phyloP scores from a whole-genome alignment of 2,888 invertebrate genomes.

The Drosophila cognata region DNA sequence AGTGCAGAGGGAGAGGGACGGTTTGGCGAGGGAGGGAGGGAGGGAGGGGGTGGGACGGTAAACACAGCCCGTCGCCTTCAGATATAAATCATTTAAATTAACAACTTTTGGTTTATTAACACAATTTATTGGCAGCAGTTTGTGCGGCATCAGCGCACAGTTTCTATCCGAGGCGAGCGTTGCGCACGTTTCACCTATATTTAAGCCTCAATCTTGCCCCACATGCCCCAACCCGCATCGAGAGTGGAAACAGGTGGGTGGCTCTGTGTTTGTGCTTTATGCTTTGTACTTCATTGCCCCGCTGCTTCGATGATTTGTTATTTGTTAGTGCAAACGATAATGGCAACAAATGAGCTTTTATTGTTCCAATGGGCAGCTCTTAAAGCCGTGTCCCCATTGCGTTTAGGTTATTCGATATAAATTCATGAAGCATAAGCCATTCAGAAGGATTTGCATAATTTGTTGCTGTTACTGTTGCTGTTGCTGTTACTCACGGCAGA shows the following conservation, averaged over 20 bases:
- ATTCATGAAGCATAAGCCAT: slow-evolving; percentile 81
- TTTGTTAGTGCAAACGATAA: slow-evolving; percentile 80
- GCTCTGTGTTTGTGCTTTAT: slow-evolving; percentile 16
- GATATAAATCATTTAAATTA: slow-evolving; percentile 84
- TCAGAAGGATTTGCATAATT: slow-evolving; percentile 75
- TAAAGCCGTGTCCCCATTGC: slow-evolving; percentile 58
- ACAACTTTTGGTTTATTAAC: slow-evolving; percentile 83
- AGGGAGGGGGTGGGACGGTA: neutral
- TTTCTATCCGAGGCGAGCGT: slow-evolving; percentile 53
- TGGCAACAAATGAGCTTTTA: slow-evolving; percentile 81
- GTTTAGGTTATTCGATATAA: slow-evolving; percentile 72
- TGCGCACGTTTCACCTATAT: slow-evolving; percentile 54
- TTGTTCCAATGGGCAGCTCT: slow-evolving; percentile 69
- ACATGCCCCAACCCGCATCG: neutral
- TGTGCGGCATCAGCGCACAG: slow-evolving; percentile 75
- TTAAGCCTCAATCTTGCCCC: slow-evolving; percentile 13
- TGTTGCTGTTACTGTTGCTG: slow-evolving; percentile 42
- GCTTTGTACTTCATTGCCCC: slow-evolving; percentile 33
- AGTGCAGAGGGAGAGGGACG: neutral
- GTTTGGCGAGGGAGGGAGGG: neutral
- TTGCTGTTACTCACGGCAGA: slow-evolving; percentile 1
- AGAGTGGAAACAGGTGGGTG: slow-evolving; percentile 55
- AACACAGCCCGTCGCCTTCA: slow-evolving; percentile 30
- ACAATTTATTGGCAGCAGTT: slow-evolving; percentile 82
- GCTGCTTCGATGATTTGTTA: slow-evolving; percentile 72